Evolutionary conservation across 2,888 invertebrate genomes (phyloP).

Genomic region (Nephrotoma appendiculata): DNA sequence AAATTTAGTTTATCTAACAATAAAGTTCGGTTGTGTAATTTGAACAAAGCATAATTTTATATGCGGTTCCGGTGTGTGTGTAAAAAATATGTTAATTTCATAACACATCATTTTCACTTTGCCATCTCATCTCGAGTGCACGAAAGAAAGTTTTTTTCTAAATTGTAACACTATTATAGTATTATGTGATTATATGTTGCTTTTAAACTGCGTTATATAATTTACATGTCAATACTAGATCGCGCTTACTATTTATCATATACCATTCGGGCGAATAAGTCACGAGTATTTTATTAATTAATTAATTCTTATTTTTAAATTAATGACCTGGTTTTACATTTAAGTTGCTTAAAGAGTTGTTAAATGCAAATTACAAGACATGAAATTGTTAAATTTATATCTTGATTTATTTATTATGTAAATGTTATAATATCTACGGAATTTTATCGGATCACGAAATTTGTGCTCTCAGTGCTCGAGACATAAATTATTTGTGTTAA

Average conservation of each 20-base stretch:
- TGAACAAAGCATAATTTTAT: not conserved
- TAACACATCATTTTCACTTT: not conserved
- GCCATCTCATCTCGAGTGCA: not conserved
- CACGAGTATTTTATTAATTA: not conserved
- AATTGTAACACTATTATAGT: not conserved
- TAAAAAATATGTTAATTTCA: not conserved
- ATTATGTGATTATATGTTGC: not conserved
- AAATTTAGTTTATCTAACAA: not conserved
- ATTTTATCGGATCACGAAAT: not conserved
- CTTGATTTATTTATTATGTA: not conserved
- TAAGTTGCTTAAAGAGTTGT: not conserved
- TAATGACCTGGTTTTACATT: not conserved
- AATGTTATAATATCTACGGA: not conserved
- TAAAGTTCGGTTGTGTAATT: not conserved
- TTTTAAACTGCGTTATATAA: not conserved
- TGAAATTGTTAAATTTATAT: not conserved
- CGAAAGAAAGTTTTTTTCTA: not conserved
- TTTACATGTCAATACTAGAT: not conserved
- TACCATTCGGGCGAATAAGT: not conserved
- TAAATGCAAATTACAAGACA: not conserved
- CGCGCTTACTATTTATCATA: too few relatives aligned
- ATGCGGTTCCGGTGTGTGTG: not conserved
- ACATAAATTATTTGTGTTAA: too few relatives aligned
- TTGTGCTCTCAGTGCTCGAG: too few relatives aligned
- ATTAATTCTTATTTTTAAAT: not conserved